These are phyloP conservation scores for Drosophila baimaii DNA, from an alignment of 1,140 invertebrate genomes.

Conservation along the genomic window DNA sequence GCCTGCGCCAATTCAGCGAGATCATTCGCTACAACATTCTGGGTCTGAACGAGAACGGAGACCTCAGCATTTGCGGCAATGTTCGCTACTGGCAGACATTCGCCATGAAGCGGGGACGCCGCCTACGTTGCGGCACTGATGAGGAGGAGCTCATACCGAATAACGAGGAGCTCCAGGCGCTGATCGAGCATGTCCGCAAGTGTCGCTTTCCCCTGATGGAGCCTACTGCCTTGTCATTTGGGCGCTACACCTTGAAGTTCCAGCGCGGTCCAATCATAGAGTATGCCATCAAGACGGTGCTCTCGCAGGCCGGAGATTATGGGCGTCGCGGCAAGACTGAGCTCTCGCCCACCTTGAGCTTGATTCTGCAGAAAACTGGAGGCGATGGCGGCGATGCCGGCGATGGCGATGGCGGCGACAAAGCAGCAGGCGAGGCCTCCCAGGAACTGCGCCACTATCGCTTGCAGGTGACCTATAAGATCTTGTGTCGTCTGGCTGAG, in stretches of 20 bases:
- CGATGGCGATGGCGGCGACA: too few relatives aligned
- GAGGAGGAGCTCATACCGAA: conserved; percentile 20
- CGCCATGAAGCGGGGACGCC: conserved; percentile 1
- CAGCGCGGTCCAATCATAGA: conserved; percentile 49
- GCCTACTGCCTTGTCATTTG: background rate
- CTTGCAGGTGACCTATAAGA: conserved; percentile 32
- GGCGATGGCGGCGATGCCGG: too few relatives aligned
- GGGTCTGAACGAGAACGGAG: conserved; percentile 20
- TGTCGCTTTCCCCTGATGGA: conserved; percentile 49
- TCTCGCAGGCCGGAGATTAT: conserved; percentile 23
- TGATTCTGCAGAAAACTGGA: conserved; percentile 2
- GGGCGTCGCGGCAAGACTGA: conserved; percentile 14
- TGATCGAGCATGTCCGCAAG: conserved; percentile 28
- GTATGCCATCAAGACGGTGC: conserved; percentile 28
- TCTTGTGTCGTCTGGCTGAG: conserved; percentile 43
- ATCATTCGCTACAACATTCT: conserved; percentile 48
- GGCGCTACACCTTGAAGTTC: conserved; percentile 50
- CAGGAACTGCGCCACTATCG: conserved; percentile 57
- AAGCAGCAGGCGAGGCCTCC: background rate
- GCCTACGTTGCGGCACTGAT: conserved; percentile 4
- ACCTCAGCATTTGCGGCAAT: conserved; percentile 43
- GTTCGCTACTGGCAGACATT: conserved; percentile 42
- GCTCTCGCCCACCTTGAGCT: conserved; percentile 5
- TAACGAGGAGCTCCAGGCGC: conserved; percentile 4
- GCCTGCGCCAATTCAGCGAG: conserved; percentile 44